Base-by-base conservation (phyloP, 64 coral and sea anemone species). In the Pocillopora verrucosa region DNA sequence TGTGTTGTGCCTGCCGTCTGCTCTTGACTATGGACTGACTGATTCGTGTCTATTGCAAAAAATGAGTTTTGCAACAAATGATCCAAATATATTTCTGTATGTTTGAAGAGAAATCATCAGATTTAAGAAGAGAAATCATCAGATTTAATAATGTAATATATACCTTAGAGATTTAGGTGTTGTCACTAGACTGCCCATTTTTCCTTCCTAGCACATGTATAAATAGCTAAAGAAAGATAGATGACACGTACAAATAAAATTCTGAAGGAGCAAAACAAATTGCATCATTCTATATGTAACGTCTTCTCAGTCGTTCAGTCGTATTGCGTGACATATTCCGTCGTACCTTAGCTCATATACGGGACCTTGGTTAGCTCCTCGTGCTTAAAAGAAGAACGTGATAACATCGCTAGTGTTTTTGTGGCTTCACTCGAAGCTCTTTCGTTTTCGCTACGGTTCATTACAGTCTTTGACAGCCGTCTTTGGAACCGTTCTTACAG, bases 1-100 rank as follows among this genome's bases (percentile, higher is more conserved):
- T 84, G 62, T 70, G 26, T 84, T 84, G 37, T 16, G 16, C 61
- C 19, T 51, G 41, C 41, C 68, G 61, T 14, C 60, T 17, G 65
- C 61, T 65, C 14, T 65, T 36, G 65, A 62, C 35, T 83, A 61
- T 84, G 82, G 82, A 56, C 82, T 70, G n/a, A 70, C 10, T 36
- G 16, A 70, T 34, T 67, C 38, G 61, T 68, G 17, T 5, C 61
- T 16, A 19, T 36, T 56, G 5, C 63, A 61, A 72, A 91, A 77
- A 84, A 83, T 91, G 74, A 75, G 79, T 91, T 91, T 91, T 91
- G 79, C 84, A 91, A 59, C 79, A 91, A 75, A 91, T 84, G 79
- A 76, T 83, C 70, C 56, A 84, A 91, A 91, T 91, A 91, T 91
- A 91, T 91, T 91, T 91, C 89, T 91, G 80, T 91, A 91, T 67